Evolutionary conservation across 2,113 vertebrate species (phyloP), one percentile per base, ranked within the genome.

Genomic region (Pangasianodon hypophthalmus): DNA sequence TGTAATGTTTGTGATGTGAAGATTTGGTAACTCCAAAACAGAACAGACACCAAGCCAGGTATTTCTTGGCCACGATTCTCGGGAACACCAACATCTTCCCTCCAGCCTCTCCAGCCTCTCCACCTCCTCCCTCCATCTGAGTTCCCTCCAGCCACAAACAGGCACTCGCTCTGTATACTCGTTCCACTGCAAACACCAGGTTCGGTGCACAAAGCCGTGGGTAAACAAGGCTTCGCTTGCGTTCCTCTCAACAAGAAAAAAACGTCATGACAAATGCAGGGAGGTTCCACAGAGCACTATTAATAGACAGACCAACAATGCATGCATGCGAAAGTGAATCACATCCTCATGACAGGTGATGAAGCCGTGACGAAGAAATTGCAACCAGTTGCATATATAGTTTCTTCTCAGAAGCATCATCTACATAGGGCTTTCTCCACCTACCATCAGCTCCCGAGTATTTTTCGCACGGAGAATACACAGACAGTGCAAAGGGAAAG

Each of bases 131-230:
- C 89, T 91, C 71, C 87, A 37, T 29, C 54, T 37, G 75, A 84
- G n/a, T 90, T 92, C 73, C 73, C 88, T 87, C 67, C 89, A 37
- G 85, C 89, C 73, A 90, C 58, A 75, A 69, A 88, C 77, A 75
- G 19, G 81, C 85, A 62, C 80, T 88, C 91, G 89, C 92, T 86
- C 87, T 90, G 93, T 71, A 91, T 94, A 95, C 96, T 94, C 95
- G 94, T 95, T 94, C 91, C 91, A 93, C 92, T 92, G 93, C 94
- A 96, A 96, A 96, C 94, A 96, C 69, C 88, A 93, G 87, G 92
- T 44, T 91, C 44, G 0, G 56, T 92, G 16, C 92, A 96, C 94
- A 95, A 95, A 95, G 92, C 92, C 52, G 93, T 94, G 92, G 92
- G 94, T 93, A 96, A 96, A 96, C 93, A 95, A 90, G 91, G 93